A percentile compares a stretch with the other conserved stretches of the same genome.
Conservation (phyloP, 1,140 invertebrate genomes). For the Papilio polytes region DNA sequence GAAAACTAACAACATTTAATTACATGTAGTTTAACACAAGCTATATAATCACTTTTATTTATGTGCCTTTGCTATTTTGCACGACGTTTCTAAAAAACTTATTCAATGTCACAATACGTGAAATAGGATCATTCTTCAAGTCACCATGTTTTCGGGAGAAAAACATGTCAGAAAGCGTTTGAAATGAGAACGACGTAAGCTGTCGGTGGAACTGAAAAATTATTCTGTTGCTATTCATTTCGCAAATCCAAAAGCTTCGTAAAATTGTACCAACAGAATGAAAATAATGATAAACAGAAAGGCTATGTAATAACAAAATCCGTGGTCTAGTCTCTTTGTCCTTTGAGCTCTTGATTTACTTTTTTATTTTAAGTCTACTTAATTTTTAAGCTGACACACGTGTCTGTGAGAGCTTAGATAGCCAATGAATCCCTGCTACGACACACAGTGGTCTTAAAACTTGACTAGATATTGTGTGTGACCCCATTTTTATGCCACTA, state of each 20-base stretch:
- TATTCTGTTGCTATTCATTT: constrained; percentile 32
- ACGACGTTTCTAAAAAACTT: background rate
- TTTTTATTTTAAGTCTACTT: background rate
- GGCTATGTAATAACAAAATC: background rate
- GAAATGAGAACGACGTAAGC: constrained; percentile 39
- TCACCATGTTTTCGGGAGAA: constrained; percentile 39
- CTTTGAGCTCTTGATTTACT: background rate
- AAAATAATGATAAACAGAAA: background rate
- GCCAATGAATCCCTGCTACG: no score
- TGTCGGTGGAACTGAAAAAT: constrained; percentile 35
- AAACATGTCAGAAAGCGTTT: constrained; percentile 41
- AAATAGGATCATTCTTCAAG: constrained; percentile 34
- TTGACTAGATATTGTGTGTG: no score
- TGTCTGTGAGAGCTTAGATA: no score
- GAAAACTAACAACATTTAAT: no score
- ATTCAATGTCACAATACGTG: background rate
- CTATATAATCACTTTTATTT: no score
- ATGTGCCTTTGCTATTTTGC: background rate
- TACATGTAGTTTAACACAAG: no score
- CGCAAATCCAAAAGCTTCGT: background rate
- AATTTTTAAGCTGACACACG: background rate
- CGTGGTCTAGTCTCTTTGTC: background rate
- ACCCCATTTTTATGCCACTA: background rate
- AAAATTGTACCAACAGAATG: background rate
- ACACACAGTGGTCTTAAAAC: no score